Evolutionary conservation across 2,888 invertebrate genomes (phyloP), one percentile per base, ranked within the genome.

Genomic region (Dascillus cervinus): DNA sequence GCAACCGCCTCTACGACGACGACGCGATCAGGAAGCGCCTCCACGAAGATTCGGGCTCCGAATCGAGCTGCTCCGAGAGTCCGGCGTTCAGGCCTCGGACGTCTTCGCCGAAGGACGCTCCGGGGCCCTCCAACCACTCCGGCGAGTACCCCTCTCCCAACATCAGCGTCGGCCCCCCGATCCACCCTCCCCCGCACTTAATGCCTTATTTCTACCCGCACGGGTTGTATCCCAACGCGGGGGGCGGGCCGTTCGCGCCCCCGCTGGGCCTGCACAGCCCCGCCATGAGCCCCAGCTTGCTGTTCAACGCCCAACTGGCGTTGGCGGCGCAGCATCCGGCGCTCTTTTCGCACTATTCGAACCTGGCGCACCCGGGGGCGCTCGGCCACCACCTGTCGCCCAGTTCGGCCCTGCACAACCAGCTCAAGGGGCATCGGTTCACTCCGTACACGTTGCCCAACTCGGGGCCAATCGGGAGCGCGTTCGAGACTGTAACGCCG

Each of bases 171-270:
- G 94, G 92, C 28, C 92, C 92, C 21, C 91, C 91, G 24, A 83
- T 91, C 25, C 92, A 92, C 57, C 90, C 91, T 24, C 89, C 90
- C 28, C 80, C 88, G 17, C 83, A 82, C 64, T 72, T 87, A 58
- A 71, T 94, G 58, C 92, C 94, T 47, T 94, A 94, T 71, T 79
- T 95, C 30, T 94, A 92, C 65, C 90, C 90, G 17, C 89, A 87
- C 22, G 88, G 89, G 15, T 70, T 92, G 43, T 92, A 91, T 67
- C 85, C 85, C 47, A 75, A 81, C 27, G 66, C 72, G 22, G 70
- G 68, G 2, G 75, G 72, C 12, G 67, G 64, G 30, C 72, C 69
- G 1, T 75, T 82, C 60, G 81, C 81, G 57, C 84, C 84, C 32
- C 82, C 82, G 32, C 64, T 77, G 31, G 76, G 77, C 3, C 62